Evolutionary conservation across 1,140 invertebrate species (phyloP), one percentile per base, ranked within the genome.

Genomic region (Achroia grisella): DNA sequence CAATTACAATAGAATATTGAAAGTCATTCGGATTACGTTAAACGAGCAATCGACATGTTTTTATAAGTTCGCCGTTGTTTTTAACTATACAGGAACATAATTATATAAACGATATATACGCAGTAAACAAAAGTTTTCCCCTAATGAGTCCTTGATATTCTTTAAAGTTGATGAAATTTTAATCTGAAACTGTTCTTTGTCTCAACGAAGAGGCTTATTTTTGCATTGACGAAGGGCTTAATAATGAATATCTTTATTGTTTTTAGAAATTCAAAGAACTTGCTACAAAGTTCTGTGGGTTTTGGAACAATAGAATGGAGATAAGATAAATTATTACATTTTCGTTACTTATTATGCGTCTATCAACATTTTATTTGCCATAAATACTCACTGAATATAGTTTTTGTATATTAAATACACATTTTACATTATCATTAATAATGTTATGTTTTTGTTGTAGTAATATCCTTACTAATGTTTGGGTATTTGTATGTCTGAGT

Each of bases 161-260:
- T 36, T 44, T 44, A 36, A 37, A 39, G 44, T 46, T 46, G 14
- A 17, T 39, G 10, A 30, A 39, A 29, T 46, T 39, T 39, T 46
- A 32, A 39, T 43, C 41, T 23, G 29, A 36, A 36, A 37, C 42
- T 37, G 34, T 30, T 37, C 42, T 44, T 44, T 44, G 33, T 44
- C 34, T 36, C 8, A 36, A 36, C 5, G 42, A 10, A 27, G 12
- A 12, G 27, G 36, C 44, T 39, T 39, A 48, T 48, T 48, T 40
- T 48, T 35, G 39, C 35, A 41, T 41, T 48, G 39, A 41, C 37
- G 10, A 14, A 31, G 36, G 35, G 32, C 42, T 36, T 44, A 44
- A 44, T 44, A 37, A 44, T 44, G 34, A 44, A 44, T 36, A 36
- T 36, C 23, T 44, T 44, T 44, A 36, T 44, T 44, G 42, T 44